Percentiles rank a stretch among this genome's conserved stretches.
Evolutionary conservation across 1,140 invertebrate genomes (phyloP).

Genomic region (Magallana angulata): DNA sequence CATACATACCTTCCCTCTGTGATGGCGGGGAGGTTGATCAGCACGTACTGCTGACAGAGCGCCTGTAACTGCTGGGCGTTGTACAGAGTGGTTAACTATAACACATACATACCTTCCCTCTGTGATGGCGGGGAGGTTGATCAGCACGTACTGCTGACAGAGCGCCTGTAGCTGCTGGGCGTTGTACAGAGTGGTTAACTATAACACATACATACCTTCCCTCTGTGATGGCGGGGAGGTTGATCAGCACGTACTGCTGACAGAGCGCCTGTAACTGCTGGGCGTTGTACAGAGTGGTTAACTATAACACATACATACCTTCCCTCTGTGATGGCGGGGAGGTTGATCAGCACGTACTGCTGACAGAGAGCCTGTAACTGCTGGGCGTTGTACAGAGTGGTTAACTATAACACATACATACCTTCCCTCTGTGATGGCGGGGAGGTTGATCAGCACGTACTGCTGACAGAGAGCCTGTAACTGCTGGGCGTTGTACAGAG

Average conservation of each 20-base stretch:
- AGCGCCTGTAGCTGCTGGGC: constrained; percentile 84
- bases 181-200: constrained; percentile 79
- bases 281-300: constrained; percentile 81
- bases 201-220: constrained; percentile 76
- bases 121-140: constrained; percentile 85
- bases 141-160: constrained; percentile 86
- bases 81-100: constrained; percentile 69
- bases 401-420: constrained; percentile 59
- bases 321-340: constrained; percentile 84
- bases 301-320: constrained; percentile 72
- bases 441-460: constrained; percentile 86
- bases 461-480: constrained; percentile 86
- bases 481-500: constrained; percentile 83
- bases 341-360: constrained; percentile 86
- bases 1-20: constrained; percentile 83
- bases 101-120: constrained; percentile 81
- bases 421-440: constrained; percentile 84
- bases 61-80: constrained; percentile 85
- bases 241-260: constrained; percentile 86
- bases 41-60: constrained; percentile 86
- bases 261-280: constrained; percentile 84
- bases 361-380: constrained; percentile 86
- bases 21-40: constrained; percentile 84
- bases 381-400: constrained; percentile 81
- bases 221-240: constrained; percentile 85